Evolutionary conservation across 2,888 invertebrate genomes (phyloP), one percentile per base, ranked within the genome.

Genomic region (Caenorhabditis auriculariae): DNA sequence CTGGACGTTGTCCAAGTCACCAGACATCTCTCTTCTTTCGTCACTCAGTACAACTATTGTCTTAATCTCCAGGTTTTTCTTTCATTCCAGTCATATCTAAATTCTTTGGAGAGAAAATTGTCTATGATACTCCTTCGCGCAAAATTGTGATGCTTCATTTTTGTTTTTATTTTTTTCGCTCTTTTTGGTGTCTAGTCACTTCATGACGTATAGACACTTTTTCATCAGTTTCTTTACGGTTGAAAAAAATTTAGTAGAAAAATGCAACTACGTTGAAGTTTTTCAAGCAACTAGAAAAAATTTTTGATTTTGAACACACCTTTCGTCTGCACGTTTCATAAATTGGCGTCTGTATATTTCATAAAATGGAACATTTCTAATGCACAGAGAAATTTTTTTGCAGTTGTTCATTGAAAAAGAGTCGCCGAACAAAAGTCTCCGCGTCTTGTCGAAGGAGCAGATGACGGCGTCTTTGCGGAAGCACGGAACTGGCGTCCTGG

Each of bases 1-100:
- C 85, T 95, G 54, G 96, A 96, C 85, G 91, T 96, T 0, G 84
- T 98, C 56, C 92, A 94, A 85, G 93, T 98, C 58, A 95, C 95
- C 91, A 87, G 93, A 39, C 94, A 95, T 81, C 91, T 98, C 62
- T 89, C 93, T 77, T 88, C 91, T 46, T 98, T 98, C 83, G 94
- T 95, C 12, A 88, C 90, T 0, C 89, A 89, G 78, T 96, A 92
- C 84, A 86, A 90, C 21, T 98, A 98, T 83, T 95, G 96, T 84
- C 86, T 98, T 23, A 72, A 69, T 42, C 64, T 70, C 53, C 75
- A 77, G 61, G 74, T 76, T 26, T 19, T 41, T 24, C 1, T 55
- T 3, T 5, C 12, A n/a, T n/a, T n/a, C n/a, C 9, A 12, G 48
- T n/a, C 12, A 35, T 42, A 12, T 42, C 12, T 42, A 9, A 19